Evolutionary conservation across 2,888 invertebrate species (phyloP), one percentile per base, ranked within the genome.

Genomic region (Trypoxylon attenuatum): DNA sequence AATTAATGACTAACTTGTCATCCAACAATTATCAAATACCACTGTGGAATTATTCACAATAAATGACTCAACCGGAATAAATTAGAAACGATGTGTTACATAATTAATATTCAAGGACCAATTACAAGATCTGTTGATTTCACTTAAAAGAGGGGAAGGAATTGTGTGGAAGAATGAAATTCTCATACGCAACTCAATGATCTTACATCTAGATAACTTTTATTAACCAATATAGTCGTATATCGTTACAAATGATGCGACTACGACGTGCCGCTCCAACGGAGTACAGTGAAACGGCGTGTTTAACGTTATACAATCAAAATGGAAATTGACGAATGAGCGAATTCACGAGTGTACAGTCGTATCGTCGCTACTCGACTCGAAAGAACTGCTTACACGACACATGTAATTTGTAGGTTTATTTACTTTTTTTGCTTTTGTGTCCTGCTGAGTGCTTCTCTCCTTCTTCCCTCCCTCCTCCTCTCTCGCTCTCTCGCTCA

Each of bases 151-250:
- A n/a, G n/a, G n/a, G n/a, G n/a, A n/a, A n/a, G n/a, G n/a, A n/a
- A n/a, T n/a, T n/a, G n/a, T n/a, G n/a, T n/a, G n/a, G n/a, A n/a
- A n/a, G n/a, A n/a, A n/a, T n/a, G n/a, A n/a, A n/a, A n/a, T n/a
- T n/a, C n/a, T n/a, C n/a, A 1, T 5, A 33, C 27, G 15, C 3
- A n/a, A 22, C 8, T 38, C 29, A 1, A 13, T 15, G 2, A n/a
- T 16, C 18, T 66, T 86, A 86, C 86, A 86, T 87, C 87, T 87
- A 87, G 86, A 87, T 85, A 87, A 86, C 85, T 87, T 87, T 87
- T 87, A 85, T 86, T 84, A 86, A 87, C 84, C 86, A 86, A 87
- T 86, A 81, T 84, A 82, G 82, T 84, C 82, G 80, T 84, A 76
- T 84, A 85, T 86, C 80, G 83, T 84, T 85, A 85, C 83, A 86